phyloP scores from a whole-genome alignment of 1,140 invertebrate genomes.

The Vollenhovia emeryi region DNA sequence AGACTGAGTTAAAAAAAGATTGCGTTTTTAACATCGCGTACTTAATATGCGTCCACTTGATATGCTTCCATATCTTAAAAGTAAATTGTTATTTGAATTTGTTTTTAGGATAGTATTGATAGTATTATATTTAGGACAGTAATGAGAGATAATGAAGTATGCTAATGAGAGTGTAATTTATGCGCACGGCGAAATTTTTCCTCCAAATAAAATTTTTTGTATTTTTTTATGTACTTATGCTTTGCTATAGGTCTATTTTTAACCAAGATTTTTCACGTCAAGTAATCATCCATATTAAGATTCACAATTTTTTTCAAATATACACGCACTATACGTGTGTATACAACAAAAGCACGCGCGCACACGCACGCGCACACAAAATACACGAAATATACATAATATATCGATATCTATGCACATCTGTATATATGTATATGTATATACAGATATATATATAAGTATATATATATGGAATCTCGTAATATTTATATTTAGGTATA shows the following conservation, averaged over 20 bases:
- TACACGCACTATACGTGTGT: neutral
- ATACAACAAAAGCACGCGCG: neutral
- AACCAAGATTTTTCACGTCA: neutral
- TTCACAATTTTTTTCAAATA: neutral
- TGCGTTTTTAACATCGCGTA: conserved; percentile 1
- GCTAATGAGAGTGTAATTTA: conserved; percentile 8
- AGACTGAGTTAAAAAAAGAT: conserved; percentile 8
- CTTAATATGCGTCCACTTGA: too few species aligned
- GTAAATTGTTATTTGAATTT: neutral
- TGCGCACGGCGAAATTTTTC: neutral
- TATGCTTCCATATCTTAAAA: neutral
- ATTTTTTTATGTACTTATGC: conserved; percentile 3
- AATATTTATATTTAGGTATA: neutral
- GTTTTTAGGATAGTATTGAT: neutral
- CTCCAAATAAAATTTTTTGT: neutral
- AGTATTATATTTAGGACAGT: neutral
- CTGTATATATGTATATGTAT: neutral
- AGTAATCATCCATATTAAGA: neutral
- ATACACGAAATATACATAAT: neutral
- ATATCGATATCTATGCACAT: neutral
- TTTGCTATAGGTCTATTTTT: neutral
- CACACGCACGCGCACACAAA: neutral
- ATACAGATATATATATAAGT: neutral
- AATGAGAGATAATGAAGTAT: neutral
- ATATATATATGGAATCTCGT: neutral